These are phyloP conservation scores for Heliconius congener DNA, from an alignment of 1,140 invertebrate species.

Conservation along the genomic window DNA sequence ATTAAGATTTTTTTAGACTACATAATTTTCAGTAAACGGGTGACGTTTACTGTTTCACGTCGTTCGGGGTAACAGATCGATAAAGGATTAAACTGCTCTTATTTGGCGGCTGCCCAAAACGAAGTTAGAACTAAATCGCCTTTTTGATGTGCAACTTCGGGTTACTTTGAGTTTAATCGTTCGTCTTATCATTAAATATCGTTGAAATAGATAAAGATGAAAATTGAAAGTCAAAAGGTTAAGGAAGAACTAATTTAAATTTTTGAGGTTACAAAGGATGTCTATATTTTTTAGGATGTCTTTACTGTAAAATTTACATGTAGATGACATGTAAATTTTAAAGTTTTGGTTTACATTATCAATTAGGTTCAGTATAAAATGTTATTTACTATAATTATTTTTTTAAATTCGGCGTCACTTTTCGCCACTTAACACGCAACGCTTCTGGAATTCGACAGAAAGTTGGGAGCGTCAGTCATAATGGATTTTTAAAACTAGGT, in stretches of 20 bases:
- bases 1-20: too few species aligned
- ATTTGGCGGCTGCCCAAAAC: conserved; percentile 27
- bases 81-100: conserved; percentile 29
- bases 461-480: too few species aligned
- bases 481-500: too few species aligned
- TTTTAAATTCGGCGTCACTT: too few species aligned
- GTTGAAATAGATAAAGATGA: not conserved
- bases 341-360: too few species aligned
- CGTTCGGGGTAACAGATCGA: conserved; percentile 21
- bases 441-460: too few species aligned
- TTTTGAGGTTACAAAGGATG: not conserved
- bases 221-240: not conserved
- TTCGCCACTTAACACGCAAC: too few species aligned
- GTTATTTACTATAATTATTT: too few species aligned
- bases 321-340: too few species aligned
- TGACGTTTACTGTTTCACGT: conserved; percentile 17
- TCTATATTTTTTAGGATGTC: too few species aligned
- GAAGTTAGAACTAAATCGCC: conserved; percentile 20
- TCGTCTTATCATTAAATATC: conserved; percentile 10
- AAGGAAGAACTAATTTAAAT: not conserved
- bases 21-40: not conserved
- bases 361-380: too few species aligned
- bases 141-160: conserved; percentile 11
- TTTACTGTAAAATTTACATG: too few species aligned
- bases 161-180: conserved; percentile 22